These are phyloP conservation scores for Halcyon chelicuti DNA, from an alignment of 2,797 vertebrate genomes.

Conservation along the genomic window DNA sequence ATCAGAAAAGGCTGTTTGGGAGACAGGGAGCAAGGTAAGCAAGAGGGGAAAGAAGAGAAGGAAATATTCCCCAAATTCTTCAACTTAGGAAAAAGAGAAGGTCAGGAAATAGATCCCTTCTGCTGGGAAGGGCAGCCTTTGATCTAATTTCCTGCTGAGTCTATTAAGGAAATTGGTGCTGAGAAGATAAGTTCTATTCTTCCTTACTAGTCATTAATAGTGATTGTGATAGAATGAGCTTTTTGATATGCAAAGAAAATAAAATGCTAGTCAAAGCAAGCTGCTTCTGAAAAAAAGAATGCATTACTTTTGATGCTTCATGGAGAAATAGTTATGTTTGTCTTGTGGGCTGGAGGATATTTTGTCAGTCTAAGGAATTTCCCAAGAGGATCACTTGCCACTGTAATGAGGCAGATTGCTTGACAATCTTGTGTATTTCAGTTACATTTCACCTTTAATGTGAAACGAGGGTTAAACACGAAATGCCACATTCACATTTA, in stretches of 20 bases:
- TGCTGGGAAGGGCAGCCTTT: background rate
- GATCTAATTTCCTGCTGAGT: background rate
- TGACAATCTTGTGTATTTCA: background rate
- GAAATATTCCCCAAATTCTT: background rate
- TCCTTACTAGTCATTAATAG: background rate
- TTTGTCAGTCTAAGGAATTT: background rate
- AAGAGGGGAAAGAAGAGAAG: background rate
- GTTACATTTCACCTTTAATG: background rate
- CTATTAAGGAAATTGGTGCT: background rate
- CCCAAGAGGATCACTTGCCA: background rate
- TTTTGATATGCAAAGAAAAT: background rate
- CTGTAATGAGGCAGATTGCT: background rate
- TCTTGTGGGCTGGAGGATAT: background rate
- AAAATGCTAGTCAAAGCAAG: background rate
- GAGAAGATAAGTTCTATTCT: background rate
- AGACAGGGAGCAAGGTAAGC: background rate
- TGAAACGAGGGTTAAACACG: background rate
- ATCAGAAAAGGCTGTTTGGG: background rate
- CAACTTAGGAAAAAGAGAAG: background rate
- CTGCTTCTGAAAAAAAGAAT: fast-evolving
- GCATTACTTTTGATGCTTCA: background rate
- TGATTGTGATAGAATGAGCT: background rate
- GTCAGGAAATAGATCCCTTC: background rate
- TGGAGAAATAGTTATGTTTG: background rate
- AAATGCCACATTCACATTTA: background rate